Evolutionary conservation across 1,140 invertebrate genomes (phyloP), one percentile per base, ranked within the genome.

Genomic region (Aradophagus sp.): DNA sequence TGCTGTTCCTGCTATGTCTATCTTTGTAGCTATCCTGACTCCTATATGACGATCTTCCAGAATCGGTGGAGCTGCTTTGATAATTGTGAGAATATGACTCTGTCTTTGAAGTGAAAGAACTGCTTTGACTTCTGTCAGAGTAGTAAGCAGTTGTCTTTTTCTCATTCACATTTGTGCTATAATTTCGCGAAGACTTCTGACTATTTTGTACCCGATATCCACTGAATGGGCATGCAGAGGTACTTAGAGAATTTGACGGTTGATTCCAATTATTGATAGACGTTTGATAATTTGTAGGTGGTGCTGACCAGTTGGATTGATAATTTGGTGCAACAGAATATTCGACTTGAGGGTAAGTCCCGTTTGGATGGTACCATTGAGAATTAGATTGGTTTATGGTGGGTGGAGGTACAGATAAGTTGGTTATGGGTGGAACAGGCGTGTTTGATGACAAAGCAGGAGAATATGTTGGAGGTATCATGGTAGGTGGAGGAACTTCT

Each of bases 41-140:
- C 3, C 74, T 65, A 12, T 75, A 68, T 14, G 59, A 56, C 12
- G 61, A 73, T 42, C 70, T 70, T n/a, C 61, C 67, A 2, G 72
- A 68, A 52, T 73, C 63, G 32, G 20, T 53, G 6, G 73, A 27
- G n/a, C 44, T 71, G 26, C 29, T 53, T 35, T 26, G 32, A 41
- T 44, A 39, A 12, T 20, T 73, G n/a, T 29, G 61, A 4, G 48
- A 59, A 13, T 61, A 62, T 36, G 45, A 73, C 16, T 42, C 68
- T 26, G 45, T 71, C 4, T 74, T 73, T 41, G 53, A 58, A 16
- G 53, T 29, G 23, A 20, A 41, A 6, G 53, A 42, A 5, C 10
- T 39, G 17, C 10, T 44, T 5, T 56, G 29, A 11, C n/a, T 55
- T 32, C 38, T 70, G 14, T 69, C 45, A 2, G 71, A 42, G 2